Evolutionary conservation across 2,888 invertebrate genomes (phyloP).

Genomic region (Choristoneura rosaceana): DNA sequence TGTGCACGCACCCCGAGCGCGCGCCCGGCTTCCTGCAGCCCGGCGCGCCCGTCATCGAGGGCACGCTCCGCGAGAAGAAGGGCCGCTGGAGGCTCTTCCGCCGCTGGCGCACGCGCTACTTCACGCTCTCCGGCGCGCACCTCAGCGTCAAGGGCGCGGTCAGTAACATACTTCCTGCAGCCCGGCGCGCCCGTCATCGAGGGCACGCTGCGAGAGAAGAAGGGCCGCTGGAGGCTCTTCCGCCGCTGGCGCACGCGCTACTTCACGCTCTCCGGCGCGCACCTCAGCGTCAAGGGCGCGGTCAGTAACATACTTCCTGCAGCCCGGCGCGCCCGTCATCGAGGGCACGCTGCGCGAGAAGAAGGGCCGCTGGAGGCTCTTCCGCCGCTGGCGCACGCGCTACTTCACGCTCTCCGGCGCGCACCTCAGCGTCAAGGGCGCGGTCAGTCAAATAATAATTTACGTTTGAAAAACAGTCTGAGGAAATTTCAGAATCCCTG

Average conservation of each 20-base stretch:
- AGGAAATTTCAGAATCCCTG: too few species aligned
- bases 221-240: constrained; percentile 96
- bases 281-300: constrained; percentile 94
- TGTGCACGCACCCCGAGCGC: constrained; percentile 96
- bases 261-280: constrained; percentile 96
- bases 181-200: constrained; percentile 93
- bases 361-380: constrained; percentile 95
- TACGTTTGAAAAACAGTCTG: too few species aligned
- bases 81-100: constrained; percentile 96
- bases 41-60: constrained; percentile 95
- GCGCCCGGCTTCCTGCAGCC: constrained; percentile 90
- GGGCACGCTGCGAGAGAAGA: constrained; percentile 96
- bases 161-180: constrained; percentile 88
- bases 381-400: constrained; percentile 96
- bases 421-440: constrained; percentile 94
- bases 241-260: constrained; percentile 96
- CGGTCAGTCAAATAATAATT: too few species aligned
- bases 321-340: constrained; percentile 91
- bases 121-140: constrained; percentile 96
- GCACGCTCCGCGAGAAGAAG: constrained; percentile 96
- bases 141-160: constrained; percentile 94
- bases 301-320: constrained; percentile 92
- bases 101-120: constrained; percentile 97
- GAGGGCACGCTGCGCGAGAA: constrained; percentile 97
- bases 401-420: constrained; percentile 98